Conservation (phyloP, 2,797 vertebrate species). For the Sciurus carolinensis region DNA sequence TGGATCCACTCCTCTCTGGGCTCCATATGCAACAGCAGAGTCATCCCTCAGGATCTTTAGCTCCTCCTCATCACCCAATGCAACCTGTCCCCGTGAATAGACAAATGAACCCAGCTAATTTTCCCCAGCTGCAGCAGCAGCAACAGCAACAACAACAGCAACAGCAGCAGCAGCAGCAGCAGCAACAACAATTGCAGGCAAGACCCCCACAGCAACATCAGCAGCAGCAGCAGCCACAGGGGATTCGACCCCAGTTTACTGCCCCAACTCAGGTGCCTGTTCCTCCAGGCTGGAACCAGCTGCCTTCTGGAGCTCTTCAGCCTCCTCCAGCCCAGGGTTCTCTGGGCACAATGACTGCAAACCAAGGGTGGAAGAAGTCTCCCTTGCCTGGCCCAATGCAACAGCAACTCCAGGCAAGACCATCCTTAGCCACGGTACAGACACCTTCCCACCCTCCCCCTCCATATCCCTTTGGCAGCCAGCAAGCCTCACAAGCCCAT, state of each 20-base stretch:
- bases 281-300: slow-evolving; percentile 97
- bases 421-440: slow-evolving; percentile 96
- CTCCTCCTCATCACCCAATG: slow-evolving; percentile 95
- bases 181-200: slow-evolving; percentile 93
- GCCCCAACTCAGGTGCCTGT: slow-evolving; percentile 95
- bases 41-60: slow-evolving; percentile 94
- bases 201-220: slow-evolving; percentile 94
- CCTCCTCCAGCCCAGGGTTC: slow-evolving; percentile 93
- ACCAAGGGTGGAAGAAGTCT: slow-evolving; percentile 95
- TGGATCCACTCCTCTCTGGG: slow-evolving; percentile 96
- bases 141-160: slow-evolving; percentile 93
- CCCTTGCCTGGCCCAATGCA: slow-evolving; percentile 94
- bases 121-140: slow-evolving; percentile 94
- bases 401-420: slow-evolving; percentile 93
- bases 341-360: slow-evolving; percentile 90
- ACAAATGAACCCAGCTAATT: slow-evolving; percentile 94
- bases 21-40: slow-evolving; percentile 93
- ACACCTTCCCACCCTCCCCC: slow-evolving; percentile 98
- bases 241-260: slow-evolving; percentile 95
- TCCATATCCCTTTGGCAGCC: slow-evolving; percentile 99
- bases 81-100: slow-evolving; percentile 94
- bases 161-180: slow-evolving; percentile 90
- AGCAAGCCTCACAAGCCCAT: slow-evolving; percentile 97
- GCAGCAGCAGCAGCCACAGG: slow-evolving; percentile 92
- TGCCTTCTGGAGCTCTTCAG: slow-evolving; percentile 95